These are phyloP conservation scores for Morpho helenor DNA, from an alignment of 2,888 invertebrate genomes.

Conservation along the genomic window DNA sequence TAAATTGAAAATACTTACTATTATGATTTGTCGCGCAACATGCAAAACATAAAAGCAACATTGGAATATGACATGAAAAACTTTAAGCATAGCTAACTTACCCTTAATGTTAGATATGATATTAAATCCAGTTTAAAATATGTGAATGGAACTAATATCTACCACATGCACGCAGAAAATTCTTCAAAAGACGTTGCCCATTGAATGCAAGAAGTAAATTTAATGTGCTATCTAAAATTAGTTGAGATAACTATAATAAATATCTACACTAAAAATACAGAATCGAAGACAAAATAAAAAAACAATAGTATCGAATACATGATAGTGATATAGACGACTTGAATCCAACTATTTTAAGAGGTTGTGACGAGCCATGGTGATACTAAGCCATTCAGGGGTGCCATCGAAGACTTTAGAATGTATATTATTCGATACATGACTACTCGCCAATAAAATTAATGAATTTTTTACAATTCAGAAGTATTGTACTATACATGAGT, in stretches of 20 bases:
- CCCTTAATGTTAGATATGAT: constrained; percentile 16
- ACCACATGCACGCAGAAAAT: constrained; percentile 28
- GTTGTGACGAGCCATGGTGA: constrained; percentile 65
- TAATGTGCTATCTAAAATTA: constrained; percentile 72
- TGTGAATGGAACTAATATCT: constrained; percentile 20
- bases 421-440: constrained; percentile 54
- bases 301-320: constrained; percentile 51
- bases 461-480: constrained; percentile 44
- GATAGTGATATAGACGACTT: constrained; percentile 61
- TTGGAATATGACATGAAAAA: neutral
- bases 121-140: constrained; percentile 12
- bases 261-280: constrained; percentile 60
- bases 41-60: constrained; percentile 17
- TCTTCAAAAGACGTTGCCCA: constrained; percentile 42
- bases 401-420: constrained; percentile 67
- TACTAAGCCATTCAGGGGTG: constrained; percentile 78
- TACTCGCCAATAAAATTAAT: constrained; percentile 53
- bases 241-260: constrained; percentile 56
- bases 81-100: constrained; percentile 15
- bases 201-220: constrained; percentile 60
- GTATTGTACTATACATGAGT: constrained; percentile 33
- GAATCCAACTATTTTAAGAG: constrained; percentile 54
- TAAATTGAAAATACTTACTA: constrained; percentile 3
- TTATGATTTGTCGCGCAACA: constrained; percentile 1
- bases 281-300: constrained; percentile 47